Conservation (phyloP, 2,888 invertebrate species). For the Steromphala cineraria region DNA sequence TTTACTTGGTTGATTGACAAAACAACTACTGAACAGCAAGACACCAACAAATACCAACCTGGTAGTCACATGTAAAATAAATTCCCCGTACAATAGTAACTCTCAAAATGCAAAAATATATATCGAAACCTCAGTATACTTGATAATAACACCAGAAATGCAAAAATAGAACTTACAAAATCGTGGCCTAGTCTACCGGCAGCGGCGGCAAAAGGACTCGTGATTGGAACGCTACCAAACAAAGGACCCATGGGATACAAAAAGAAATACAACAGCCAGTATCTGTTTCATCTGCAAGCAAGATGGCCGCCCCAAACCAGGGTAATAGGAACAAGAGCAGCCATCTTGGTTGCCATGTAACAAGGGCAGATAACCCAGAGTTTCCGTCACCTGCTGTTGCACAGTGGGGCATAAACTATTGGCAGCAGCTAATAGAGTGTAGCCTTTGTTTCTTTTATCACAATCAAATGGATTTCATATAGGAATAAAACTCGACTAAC, state of each 20-base stretch:
- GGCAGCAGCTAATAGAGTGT: not conserved
- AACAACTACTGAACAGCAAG: not conserved
- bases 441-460: not conserved
- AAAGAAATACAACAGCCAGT: not conserved
- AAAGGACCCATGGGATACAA: not conserved
- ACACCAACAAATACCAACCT: conserved; percentile 18
- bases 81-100: conserved; percentile 27
- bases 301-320: conserved; percentile 3
- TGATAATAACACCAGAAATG: conserved; percentile 29
- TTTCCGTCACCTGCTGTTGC: conserved; percentile 12
- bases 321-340: not conserved
- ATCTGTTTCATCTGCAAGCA: not conserved
- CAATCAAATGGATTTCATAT: conserved; percentile 13
- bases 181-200: conserved; percentile 23
- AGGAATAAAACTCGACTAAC: not conserved
- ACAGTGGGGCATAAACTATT: not conserved
- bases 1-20: not conserved
- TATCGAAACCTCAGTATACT: conserved; percentile 32
- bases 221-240: not conserved
- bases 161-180: conserved; percentile 36
- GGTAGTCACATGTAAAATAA: conserved; percentile 23
- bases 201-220: not conserved
- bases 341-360: conserved; percentile 2
- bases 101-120: conserved; percentile 39
- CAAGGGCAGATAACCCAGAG: conserved; percentile 11